phyloP scores from a whole-genome alignment of 2,797 vertebrate species.

The Poeciliopsis infans region DNA sequence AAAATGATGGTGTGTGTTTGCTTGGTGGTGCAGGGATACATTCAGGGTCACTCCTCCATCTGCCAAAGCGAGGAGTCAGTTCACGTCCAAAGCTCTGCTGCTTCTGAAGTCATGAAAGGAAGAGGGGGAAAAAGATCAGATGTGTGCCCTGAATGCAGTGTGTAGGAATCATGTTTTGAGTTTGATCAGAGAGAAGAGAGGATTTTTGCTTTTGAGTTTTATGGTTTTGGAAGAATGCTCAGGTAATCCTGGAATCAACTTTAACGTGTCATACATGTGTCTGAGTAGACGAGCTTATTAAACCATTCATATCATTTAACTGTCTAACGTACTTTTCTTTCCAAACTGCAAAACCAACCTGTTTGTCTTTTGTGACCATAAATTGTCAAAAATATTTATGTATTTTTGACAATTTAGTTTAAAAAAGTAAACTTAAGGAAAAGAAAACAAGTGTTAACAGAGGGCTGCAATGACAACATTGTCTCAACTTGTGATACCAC shows the following conservation, averaged over 20 bases:
- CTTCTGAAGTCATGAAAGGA: conserved; percentile 28
- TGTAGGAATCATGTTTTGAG: conserved; percentile 24
- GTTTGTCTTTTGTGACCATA: conserved; percentile 1
- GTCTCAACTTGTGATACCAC: no score
- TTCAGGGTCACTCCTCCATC: conserved; percentile 36
- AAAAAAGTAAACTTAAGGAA: no score
- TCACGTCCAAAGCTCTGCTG: conserved; percentile 37
- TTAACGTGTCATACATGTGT: conserved; percentile 44
- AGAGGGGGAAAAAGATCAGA: conserved; percentile 1
- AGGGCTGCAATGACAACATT: no score
- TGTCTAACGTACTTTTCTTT: conserved; percentile 11
- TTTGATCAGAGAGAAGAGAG: conserved; percentile 28
- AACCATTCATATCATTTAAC: conserved; percentile 41
- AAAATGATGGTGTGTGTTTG: conserved; percentile 9
- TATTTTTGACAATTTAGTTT: no score
- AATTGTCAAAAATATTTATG: neutral
- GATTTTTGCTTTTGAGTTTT: conserved; percentile 41
- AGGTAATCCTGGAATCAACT: conserved; percentile 63
- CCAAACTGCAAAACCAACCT: neutral
- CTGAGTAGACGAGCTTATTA: conserved; percentile 63
- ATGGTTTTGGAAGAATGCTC: conserved; percentile 59
- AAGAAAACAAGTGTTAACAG: no score
- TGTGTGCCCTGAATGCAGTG: conserved; percentile 20
- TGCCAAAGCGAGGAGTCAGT: conserved; percentile 34
- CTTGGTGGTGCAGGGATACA: conserved; percentile 25